A percentile compares a stretch with the other conserved stretches of the same genome.
phyloP scores from a whole-genome alignment of 2,113 vertebrate genomes.

The Dipodomys spectabilis region DNA sequence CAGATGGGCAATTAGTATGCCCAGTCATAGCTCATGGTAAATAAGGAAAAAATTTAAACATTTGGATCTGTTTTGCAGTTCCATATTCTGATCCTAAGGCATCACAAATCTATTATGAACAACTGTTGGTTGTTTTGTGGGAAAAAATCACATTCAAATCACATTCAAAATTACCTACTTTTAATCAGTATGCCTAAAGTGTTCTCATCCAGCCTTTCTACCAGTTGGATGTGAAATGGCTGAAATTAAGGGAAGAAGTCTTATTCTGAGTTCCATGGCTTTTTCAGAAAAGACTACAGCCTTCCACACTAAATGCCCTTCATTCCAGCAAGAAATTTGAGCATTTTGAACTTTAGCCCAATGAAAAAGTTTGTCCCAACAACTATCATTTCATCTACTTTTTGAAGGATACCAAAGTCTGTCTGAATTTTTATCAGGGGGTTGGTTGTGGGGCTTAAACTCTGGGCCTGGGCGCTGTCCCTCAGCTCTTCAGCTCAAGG shows the following conservation, averaged over 20 bases:
- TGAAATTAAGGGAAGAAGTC: conserved; percentile 37
- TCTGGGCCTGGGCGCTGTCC: too few species aligned
- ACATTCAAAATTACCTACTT: not conserved
- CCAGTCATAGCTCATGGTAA: conserved; percentile 32
- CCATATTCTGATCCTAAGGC: not conserved
- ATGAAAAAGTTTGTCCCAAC: not conserved
- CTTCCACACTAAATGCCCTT: conserved; percentile 22
- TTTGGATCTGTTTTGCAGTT: conserved; percentile 25
- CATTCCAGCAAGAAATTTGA: not conserved
- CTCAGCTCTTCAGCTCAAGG: too few species aligned
- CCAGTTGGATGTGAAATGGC: not conserved
- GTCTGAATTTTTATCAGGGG: not conserved
- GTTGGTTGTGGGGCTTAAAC: too few species aligned
- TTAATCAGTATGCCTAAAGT: not conserved
- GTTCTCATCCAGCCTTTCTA: not conserved
- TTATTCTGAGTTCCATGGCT: not conserved
- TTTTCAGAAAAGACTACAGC: conserved; percentile 18
- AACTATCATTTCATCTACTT: conserved; percentile 10
- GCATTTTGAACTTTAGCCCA: conserved; percentile 21
- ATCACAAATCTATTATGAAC: not conserved
- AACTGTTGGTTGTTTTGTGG: conserved; percentile 28
- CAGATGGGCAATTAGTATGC: too few species aligned
- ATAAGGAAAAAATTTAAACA: not conserved
- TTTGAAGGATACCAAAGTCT: conserved; percentile 10
- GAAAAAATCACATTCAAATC: conserved; percentile 1